Conservation (phyloP, 2,888 invertebrate species). For the Micoletzkya japonica region DNA sequence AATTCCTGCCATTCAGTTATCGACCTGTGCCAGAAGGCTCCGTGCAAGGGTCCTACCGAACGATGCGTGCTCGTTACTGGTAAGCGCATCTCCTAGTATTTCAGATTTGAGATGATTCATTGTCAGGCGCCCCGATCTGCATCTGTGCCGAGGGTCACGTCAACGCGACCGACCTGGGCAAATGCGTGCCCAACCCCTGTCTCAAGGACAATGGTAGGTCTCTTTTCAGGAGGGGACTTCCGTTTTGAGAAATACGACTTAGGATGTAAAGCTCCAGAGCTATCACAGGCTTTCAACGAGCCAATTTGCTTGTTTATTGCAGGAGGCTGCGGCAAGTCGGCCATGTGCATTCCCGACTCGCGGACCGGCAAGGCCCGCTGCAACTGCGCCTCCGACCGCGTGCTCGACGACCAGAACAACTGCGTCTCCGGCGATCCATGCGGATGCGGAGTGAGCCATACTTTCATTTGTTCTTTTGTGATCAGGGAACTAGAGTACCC, state of each 20-base stretch:
- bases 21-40: slow-evolving; percentile 19
- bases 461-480: background rate
- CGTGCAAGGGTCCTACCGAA: background rate
- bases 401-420: slow-evolving; percentile 20
- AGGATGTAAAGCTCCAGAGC: too few relatives aligned
- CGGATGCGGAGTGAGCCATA: slow-evolving; percentile 25
- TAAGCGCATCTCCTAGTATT: background rate
- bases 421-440: slow-evolving; percentile 20
- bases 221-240: too few relatives aligned
- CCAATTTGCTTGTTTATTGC: too few relatives aligned
- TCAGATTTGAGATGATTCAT: background rate
- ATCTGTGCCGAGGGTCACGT: background rate
- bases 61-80: background rate
- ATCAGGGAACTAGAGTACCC: too few relatives aligned
- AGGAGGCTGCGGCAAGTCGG: slow-evolving; percentile 21
- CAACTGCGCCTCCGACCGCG: slow-evolving; percentile 12
- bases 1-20: background rate
- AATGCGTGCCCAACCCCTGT: slow-evolving; percentile 18
- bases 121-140: background rate
- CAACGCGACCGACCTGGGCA: background rate
- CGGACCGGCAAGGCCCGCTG: slow-evolving; percentile 5
- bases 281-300: too few relatives aligned
- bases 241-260: too few relatives aligned
- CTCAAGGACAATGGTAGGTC: slow-evolving; percentile 19
- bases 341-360: slow-evolving; percentile 13